A percentile compares a stretch with the other conserved stretches of the same genome.
phyloP scores from a whole-genome alignment of 2,888 invertebrate species.

The Neoscelio sp. region DNA sequence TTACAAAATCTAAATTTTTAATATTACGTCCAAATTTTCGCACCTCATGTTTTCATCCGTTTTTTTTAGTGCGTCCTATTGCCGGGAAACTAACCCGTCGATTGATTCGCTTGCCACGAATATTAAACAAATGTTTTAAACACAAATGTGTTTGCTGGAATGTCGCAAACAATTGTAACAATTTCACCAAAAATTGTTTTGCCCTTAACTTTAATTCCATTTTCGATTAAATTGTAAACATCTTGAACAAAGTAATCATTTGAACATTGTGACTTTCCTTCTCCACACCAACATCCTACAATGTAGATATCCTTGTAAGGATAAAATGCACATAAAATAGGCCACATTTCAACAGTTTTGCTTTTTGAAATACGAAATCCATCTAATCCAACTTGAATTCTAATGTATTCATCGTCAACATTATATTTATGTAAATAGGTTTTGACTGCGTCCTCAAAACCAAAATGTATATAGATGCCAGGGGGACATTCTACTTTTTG shows the following conservation, averaged over 20 bases:
- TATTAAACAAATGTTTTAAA: constrained; percentile 20
- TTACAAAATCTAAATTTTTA: constrained; percentile 40
- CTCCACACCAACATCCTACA: constrained; percentile 22
- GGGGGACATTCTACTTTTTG: constrained; percentile 4
- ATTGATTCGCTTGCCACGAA: constrained; percentile 17
- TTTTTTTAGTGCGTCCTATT: constrained; percentile 12
- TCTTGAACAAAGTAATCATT: constrained; percentile 28
- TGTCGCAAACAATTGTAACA: constrained; percentile 41
- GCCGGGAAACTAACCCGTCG: constrained; percentile 38
- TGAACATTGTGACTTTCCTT: constrained; percentile 2
- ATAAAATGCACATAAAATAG: constrained; percentile 32
- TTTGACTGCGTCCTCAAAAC: not conserved
- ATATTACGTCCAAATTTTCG: not conserved
- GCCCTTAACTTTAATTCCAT: constrained; percentile 19
- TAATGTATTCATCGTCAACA: not conserved
- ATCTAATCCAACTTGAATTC: constrained; percentile 36
- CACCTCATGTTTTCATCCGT: constrained; percentile 40
- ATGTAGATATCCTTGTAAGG: constrained; percentile 19
- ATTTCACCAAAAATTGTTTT: constrained; percentile 25
- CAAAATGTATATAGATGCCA: constrained; percentile 17
- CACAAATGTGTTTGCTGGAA: constrained; percentile 46
- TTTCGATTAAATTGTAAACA: not conserved
- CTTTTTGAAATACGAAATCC: constrained; percentile 49
- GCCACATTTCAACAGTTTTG: constrained; percentile 42
- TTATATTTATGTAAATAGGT: not conserved